Percentiles rank a stretch among this genome's conserved stretches.
Conservation (phyloP, 2,113 vertebrate genomes). For the Apeltes quadracus region DNA sequence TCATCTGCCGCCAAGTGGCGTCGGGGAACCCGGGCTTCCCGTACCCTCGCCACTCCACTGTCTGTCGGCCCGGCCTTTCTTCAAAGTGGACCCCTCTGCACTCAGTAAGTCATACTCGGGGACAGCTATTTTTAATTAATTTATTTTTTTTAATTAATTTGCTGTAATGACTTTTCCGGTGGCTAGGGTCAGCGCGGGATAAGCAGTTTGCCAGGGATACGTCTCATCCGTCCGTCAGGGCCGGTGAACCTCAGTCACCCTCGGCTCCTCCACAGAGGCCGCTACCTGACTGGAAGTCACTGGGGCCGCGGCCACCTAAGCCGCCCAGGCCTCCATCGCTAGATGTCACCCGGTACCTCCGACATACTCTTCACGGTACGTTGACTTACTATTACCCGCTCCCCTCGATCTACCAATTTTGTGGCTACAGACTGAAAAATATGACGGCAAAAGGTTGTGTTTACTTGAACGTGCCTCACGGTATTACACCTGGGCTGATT, state of each 20-base stretch:
- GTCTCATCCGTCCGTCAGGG: slow-evolving; percentile 9
- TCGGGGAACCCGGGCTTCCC: background rate
- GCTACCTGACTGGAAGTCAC: slow-evolving; percentile 76
- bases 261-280: slow-evolving; percentile 67
- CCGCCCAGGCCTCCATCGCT: slow-evolving; percentile 83
- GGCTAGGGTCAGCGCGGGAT: slow-evolving; percentile 37
- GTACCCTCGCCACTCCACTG: slow-evolving; percentile 41
- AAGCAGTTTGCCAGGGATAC: slow-evolving; percentile 25
- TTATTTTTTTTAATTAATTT: background rate
- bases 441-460: background rate
- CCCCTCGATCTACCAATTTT: background rate
- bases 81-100: slow-evolving; percentile 44
- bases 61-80: slow-evolving; percentile 73
- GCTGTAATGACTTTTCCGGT: background rate
- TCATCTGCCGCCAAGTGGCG: slow-evolving; percentile 19
- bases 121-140: too few species aligned
- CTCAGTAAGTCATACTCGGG: slow-evolving; percentile 34
- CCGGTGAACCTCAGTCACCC: slow-evolving; percentile 2
- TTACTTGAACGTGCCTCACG: slow-evolving; percentile 19
- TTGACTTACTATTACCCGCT: background rate
- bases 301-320: slow-evolving; percentile 83
- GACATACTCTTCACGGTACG: slow-evolving; percentile 21
- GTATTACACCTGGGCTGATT: slow-evolving; percentile 16
- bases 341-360: slow-evolving; percentile 70
- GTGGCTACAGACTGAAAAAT: background rate